A percentile compares a stretch with the other conserved stretches of the same genome.
These are phyloP conservation scores for Halictus rubicundus DNA, from an alignment of 1,140 invertebrate genomes.

Conservation along the genomic window DNA sequence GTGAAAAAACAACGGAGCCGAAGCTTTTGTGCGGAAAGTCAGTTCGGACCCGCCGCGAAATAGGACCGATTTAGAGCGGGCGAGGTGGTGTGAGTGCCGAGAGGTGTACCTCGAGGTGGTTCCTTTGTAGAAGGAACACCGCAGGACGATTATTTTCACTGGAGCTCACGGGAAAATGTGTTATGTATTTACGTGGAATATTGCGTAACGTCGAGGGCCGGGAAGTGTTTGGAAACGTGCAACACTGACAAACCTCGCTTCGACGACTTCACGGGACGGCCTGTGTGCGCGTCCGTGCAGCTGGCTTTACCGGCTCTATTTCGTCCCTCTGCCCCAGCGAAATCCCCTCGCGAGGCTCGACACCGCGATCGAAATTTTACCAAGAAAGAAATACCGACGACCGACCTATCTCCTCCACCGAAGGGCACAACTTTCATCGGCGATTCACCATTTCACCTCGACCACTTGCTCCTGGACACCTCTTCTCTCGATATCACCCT, in stretches of 20 bases:
- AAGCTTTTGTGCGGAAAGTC: conserved; percentile 41
- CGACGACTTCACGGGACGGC: conserved; percentile 36
- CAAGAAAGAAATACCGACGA: conserved; percentile 43
- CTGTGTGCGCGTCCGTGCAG: conserved; percentile 40
- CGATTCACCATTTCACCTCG: conserved; percentile 22
- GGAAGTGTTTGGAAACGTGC: conserved; percentile 62
- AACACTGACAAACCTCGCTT: conserved; percentile 44
- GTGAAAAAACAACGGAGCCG: conserved; percentile 46
- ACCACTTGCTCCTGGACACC: conserved; percentile 35
- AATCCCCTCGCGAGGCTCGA: conserved; percentile 37
- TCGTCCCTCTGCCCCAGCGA: conserved; percentile 56
- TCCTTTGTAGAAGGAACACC: conserved; percentile 52
- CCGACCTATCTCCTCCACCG: conserved; percentile 36
- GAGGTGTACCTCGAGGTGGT: conserved; percentile 30
- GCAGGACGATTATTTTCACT: conserved; percentile 58
- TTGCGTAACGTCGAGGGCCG: conserved; percentile 68
- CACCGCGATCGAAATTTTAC: conserved; percentile 56
- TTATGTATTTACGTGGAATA: conserved; percentile 72
- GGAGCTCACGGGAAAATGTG: conserved; percentile 49
- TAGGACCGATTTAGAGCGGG: conserved; percentile 2
- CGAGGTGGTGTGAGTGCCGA: conserved; percentile 30
- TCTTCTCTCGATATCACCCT: conserved; percentile 29
- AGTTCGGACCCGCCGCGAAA: conserved; percentile 9
- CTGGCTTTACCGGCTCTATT: conserved; percentile 55
- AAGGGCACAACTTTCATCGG: conserved; percentile 32